Conservation (phyloP, 2,888 invertebrate species). For the Nemurella pictetii region DNA sequence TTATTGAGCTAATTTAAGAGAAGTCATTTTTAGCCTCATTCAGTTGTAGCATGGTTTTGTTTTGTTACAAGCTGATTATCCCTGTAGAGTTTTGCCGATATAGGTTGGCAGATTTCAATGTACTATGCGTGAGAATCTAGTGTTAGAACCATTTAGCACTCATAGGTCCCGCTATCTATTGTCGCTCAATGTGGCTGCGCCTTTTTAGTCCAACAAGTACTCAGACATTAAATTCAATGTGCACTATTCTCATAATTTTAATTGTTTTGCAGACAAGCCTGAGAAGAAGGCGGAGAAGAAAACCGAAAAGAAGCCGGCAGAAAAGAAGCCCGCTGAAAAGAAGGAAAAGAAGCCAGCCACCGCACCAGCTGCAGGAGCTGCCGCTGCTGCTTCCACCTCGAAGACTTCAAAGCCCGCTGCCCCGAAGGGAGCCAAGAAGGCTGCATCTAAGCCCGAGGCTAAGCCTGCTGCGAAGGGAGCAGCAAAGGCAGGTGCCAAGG, state of each 20-base stretch:
- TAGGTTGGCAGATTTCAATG: too few species aligned
- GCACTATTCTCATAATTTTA: slow-evolving; percentile 33
- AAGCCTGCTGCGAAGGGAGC: slow-evolving; percentile 42
- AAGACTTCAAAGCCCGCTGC: slow-evolving; percentile 35
- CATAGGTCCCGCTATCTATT: too few species aligned
- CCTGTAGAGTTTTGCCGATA: too few species aligned
- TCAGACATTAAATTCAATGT: too few species aligned
- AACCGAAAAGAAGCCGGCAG: slow-evolving; percentile 49
- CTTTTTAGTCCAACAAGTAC: too few species aligned
- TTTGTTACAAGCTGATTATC: too few species aligned
- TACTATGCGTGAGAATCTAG: too few species aligned
- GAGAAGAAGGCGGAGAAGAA: slow-evolving; percentile 41
- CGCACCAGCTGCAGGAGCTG: slow-evolving; percentile 50
- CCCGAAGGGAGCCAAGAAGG: slow-evolving; percentile 49
- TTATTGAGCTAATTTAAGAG: too few species aligned
- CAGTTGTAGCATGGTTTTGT: too few species aligned
- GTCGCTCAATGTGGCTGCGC: too few species aligned
- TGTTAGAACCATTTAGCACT: too few species aligned
- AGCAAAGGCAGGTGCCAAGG: slow-evolving; percentile 39
- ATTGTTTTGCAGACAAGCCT: slow-evolving; percentile 40
- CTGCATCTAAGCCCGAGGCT: slow-evolving; percentile 50
- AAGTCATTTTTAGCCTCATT: too few species aligned
- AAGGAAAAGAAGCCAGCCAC: slow-evolving; percentile 46
- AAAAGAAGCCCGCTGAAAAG: slow-evolving; percentile 39
- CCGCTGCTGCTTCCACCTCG: slow-evolving; percentile 34